These are phyloP conservation scores for Drosophila tropicalis DNA, from an alignment of 1,140 invertebrate genomes.

Conservation along the genomic window DNA sequence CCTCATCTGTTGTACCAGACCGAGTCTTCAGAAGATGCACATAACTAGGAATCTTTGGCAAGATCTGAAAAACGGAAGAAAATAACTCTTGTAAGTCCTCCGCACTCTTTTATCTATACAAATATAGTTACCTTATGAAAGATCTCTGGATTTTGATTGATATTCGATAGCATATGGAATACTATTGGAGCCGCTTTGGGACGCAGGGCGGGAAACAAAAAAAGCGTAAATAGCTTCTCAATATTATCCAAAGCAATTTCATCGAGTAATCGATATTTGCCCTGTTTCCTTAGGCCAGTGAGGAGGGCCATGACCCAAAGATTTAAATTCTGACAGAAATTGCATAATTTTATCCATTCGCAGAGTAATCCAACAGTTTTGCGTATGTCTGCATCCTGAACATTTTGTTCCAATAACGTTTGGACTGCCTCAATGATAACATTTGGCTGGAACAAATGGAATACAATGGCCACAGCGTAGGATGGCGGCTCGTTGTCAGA, in stretches of 20 bases:
- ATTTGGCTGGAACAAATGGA: constrained; percentile 83
- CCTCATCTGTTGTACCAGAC: constrained; percentile 66
- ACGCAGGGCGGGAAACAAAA: constrained; percentile 83
- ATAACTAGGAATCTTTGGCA: constrained; percentile 75
- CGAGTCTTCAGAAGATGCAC: constrained; percentile 67
- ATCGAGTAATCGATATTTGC: constrained; percentile 83
- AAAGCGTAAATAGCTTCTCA: constrained; percentile 81
- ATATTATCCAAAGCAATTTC: constrained; percentile 84
- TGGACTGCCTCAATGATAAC: constrained; percentile 84
- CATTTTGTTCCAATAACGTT: constrained; percentile 74
- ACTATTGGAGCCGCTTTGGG: constrained; percentile 84
- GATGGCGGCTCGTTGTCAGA: constrained; percentile 76
- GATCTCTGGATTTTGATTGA: constrained; percentile 83
- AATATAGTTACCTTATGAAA: constrained; percentile 82
- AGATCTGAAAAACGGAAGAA: constrained; percentile 50
- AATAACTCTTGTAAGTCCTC: background rate
- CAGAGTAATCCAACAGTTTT: constrained; percentile 84
- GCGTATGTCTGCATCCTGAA: constrained; percentile 82
- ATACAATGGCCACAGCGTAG: constrained; percentile 85
- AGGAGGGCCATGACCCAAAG: constrained; percentile 85
- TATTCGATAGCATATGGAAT: constrained; percentile 84
- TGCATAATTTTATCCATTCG: constrained; percentile 84
- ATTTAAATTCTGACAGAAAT: constrained; percentile 84
- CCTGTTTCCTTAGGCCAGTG: constrained; percentile 83
- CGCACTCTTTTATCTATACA: too few species aligned